phyloP scores from a whole-genome alignment of 2,113 vertebrate species.

The Ariopsis seemanni region DNA sequence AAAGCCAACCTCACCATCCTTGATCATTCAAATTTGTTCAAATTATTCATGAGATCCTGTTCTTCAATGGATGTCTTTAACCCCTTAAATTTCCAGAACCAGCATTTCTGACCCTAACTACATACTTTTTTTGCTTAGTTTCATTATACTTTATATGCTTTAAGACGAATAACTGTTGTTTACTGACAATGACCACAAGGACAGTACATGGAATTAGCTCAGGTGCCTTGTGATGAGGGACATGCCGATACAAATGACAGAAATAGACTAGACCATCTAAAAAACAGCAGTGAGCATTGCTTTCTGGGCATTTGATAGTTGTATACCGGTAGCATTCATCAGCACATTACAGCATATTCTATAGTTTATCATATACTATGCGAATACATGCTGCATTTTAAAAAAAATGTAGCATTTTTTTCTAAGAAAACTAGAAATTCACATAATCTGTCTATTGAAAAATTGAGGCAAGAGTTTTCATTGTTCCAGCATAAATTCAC shows the following conservation, averaged over 20 bases:
- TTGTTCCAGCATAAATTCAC: constrained; percentile 43
- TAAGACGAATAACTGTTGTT: background rate
- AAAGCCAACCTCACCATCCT: background rate
- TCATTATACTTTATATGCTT: background rate
- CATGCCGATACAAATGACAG: background rate
- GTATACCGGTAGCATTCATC: background rate
- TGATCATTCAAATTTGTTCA: background rate
- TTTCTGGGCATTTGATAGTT: background rate
- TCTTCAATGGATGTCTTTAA: background rate
- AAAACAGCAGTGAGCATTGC: background rate
- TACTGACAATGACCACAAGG: background rate
- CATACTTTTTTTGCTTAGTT: background rate
- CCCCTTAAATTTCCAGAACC: background rate
- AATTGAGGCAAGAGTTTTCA: background rate
- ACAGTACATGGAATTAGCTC: background rate
- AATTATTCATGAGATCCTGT: background rate
- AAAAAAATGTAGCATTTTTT: background rate
- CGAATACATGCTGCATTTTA: background rate
- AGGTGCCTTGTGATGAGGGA: background rate
- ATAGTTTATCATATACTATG: background rate
- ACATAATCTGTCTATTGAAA: background rate
- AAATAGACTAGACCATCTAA: background rate
- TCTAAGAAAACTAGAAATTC: background rate
- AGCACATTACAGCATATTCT: background rate
- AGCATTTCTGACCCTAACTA: background rate